A percentile compares a stretch with the other conserved stretches of the same genome.
Evolutionary conservation across 2,797 vertebrate genomes (phyloP).

Genomic region (Sebastes kiyomatsui): DNA sequence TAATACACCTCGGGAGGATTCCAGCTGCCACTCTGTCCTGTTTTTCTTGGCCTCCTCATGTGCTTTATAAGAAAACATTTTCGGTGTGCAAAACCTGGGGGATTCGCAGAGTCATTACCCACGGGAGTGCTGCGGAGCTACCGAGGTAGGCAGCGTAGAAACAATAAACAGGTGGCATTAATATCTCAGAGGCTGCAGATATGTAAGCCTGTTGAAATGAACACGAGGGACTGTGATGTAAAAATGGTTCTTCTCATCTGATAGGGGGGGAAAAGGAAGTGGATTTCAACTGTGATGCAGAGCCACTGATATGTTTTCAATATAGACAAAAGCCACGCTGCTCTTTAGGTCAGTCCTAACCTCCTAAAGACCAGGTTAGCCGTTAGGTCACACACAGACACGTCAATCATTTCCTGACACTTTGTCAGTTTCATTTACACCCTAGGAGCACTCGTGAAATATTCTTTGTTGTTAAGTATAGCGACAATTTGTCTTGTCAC

Average conservation of each 20-base stretch:
- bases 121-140: neutral
- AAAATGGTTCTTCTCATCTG: neutral
- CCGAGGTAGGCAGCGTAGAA: slow-evolving; percentile 17
- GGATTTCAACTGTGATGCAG: neutral
- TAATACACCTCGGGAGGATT: slow-evolving; percentile 25
- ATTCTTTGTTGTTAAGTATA: neutral
- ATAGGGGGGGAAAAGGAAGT: neutral
- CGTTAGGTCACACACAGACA: neutral
- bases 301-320: neutral
- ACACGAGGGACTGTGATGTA: neutral
- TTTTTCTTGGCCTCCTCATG: slow-evolving; percentile 41
- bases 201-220: slow-evolving; percentile 29
- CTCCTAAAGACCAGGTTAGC: neutral
- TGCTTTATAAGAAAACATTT: slow-evolving; percentile 63
- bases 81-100: slow-evolving; percentile 19
- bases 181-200: slow-evolving; percentile 22
- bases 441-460: neutral
- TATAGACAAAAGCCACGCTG: neutral
- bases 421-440: neutral
- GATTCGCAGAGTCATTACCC: slow-evolving; percentile 42
- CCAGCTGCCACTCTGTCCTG: slow-evolving; percentile 30
- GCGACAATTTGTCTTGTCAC: neutral
- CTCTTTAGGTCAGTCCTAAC: neutral
- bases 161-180: slow-evolving; percentile 50
- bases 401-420: neutral